Evolutionary conservation across 2,113 vertebrate species (phyloP).

Genomic region (Aleadryas rufinucha): DNA sequence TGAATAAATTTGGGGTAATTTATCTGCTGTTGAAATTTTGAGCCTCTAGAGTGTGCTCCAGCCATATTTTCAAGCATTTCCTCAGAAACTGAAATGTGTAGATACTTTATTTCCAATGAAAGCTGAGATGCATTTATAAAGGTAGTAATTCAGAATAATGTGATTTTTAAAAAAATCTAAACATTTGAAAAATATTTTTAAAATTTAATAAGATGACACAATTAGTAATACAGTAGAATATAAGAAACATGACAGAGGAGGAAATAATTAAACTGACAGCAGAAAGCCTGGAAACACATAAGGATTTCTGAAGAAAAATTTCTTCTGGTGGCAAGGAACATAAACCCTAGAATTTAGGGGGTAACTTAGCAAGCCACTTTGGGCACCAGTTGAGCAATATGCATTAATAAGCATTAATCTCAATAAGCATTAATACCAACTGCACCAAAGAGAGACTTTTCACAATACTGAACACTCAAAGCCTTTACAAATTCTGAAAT

Average conservation of each 20-base stretch:
- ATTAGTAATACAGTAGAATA: not conserved
- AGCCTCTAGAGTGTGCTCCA: conserved; percentile 68
- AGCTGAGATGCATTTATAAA: not conserved
- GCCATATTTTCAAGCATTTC: conserved; percentile 57
- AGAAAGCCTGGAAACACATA: not conserved
- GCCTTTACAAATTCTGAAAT: not conserved
- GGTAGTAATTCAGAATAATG: not conserved
- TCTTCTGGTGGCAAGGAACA: not conserved
- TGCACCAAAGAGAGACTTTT: not conserved
- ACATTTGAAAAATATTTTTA: not conserved
- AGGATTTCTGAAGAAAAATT: not conserved
- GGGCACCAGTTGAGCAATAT: not conserved
- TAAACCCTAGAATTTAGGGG: not conserved
- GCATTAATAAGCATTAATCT: not conserved
- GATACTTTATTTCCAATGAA: not conserved
- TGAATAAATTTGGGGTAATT: not conserved
- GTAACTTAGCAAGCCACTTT: not conserved
- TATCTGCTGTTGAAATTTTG: conserved; percentile 45
- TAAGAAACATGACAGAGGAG: not conserved
- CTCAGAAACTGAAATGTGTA: not conserved
- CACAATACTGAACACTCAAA: not conserved
- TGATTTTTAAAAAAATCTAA: not conserved
- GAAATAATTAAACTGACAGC: not conserved
- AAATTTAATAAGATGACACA: not conserved
- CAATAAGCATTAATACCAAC: not conserved